phyloP scores from a whole-genome alignment of 2,113 vertebrate genomes.

The Mustelus asterias region DNA sequence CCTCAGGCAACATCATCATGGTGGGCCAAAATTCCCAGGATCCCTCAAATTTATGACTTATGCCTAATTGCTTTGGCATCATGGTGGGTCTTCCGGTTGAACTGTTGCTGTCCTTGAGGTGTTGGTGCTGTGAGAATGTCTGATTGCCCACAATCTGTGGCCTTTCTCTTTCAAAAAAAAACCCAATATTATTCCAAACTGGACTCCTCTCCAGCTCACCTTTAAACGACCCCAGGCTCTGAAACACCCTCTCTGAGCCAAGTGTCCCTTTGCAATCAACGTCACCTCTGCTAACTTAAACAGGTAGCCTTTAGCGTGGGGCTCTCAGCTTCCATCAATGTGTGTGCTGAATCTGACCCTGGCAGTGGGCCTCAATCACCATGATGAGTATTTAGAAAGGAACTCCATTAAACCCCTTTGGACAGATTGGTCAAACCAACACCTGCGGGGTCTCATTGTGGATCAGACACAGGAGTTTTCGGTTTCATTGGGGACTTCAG shows the following conservation, averaged over 20 bases:
- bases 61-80: too few relatives aligned
- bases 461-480: background rate
- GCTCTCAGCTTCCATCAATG: background rate
- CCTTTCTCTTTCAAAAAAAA: background rate
- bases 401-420: background rate
- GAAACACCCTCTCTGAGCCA: background rate
- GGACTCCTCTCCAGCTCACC: background rate
- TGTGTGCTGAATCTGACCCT: background rate
- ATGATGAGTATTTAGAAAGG: background rate
- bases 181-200: background rate
- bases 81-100: background rate
- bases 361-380: background rate
- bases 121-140: too few relatives aligned
- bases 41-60: too few relatives aligned
- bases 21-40: too few relatives aligned
- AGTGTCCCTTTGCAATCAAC: background rate
- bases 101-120: background rate
- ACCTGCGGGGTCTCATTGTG: background rate
- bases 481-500: background rate
- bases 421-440: background rate
- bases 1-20: too few relatives aligned
- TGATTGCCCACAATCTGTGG: background rate
- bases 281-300: background rate
- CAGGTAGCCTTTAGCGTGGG: too few relatives aligned
- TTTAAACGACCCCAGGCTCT: background rate